A percentile compares a stretch with the other conserved stretches of the same genome.
Evolutionary conservation across 2,888 invertebrate genomes (phyloP).

Genomic region (Drosophila percnosoma): DNA sequence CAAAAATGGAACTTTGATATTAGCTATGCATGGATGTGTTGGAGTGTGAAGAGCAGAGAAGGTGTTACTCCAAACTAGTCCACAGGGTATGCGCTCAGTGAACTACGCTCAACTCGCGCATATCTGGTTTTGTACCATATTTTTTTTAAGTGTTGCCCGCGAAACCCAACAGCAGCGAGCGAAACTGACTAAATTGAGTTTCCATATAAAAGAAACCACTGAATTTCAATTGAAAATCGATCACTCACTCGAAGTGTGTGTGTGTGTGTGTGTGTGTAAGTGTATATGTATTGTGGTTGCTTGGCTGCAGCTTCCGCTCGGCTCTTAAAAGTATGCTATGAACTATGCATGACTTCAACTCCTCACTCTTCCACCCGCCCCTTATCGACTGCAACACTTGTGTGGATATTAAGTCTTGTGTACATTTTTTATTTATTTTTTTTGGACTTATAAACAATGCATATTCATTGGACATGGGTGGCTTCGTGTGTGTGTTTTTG

Average conservation of each 20-base stretch:
- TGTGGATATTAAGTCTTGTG: conserved; percentile 39
- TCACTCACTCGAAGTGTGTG: conserved; percentile 47
- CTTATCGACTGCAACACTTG: conserved; percentile 1
- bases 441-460: conserved; percentile 58
- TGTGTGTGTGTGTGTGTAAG: conserved; percentile 12
- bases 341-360: conserved; percentile 55
- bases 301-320: conserved; percentile 59
- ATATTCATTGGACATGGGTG: conserved; percentile 41
- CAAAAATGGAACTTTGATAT: neutral
- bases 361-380: neutral
- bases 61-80: neutral
- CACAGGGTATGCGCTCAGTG: neutral
- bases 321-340: conserved; percentile 63
- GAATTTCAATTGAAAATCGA: conserved; percentile 79
- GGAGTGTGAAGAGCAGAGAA: neutral
- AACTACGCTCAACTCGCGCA: neutral
- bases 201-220: conserved; percentile 64
- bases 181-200: conserved; percentile 36
- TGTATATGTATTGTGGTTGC: conserved; percentile 38
- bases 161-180: conserved; percentile 23
- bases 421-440: neutral
- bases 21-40: neutral
- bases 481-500: conserved; percentile 14
- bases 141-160: conserved; percentile 11
- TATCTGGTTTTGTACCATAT: neutral